Conservation (phyloP, 2,888 invertebrate genomes). For the Conistra vaccinii region DNA sequence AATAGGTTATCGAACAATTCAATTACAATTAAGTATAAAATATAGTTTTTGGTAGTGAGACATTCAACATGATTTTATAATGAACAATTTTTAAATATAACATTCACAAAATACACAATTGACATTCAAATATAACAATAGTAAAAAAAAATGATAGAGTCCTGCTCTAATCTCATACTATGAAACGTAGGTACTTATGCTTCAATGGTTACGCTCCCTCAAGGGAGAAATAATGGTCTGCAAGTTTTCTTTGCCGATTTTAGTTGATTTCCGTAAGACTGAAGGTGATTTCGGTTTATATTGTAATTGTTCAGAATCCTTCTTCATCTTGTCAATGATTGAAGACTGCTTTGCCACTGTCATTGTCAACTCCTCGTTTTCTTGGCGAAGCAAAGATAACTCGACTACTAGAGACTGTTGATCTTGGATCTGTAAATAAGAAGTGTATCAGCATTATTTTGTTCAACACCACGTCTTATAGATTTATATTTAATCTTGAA, state of each 20-base stretch:
- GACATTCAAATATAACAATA: conserved; percentile 31
- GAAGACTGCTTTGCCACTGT: conserved; percentile 86
- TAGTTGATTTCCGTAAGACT: conserved; percentile 80
- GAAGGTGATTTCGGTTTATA: conserved; percentile 85
- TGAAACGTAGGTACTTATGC: conserved; percentile 11
- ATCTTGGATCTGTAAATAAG: conserved; percentile 84
- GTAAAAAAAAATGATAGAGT: conserved; percentile 1
- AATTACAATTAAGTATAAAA: conserved; percentile 37
- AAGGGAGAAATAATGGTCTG: conserved; percentile 85
- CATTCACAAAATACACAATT: conserved; percentile 49
- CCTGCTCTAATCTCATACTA: conserved; percentile 9
- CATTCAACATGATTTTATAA: conserved; percentile 57
- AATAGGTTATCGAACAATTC: conserved; percentile 48
- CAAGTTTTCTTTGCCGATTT: conserved; percentile 87
- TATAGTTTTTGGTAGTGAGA: conserved; percentile 52
- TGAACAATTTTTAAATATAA: conserved; percentile 58
- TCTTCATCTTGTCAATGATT: conserved; percentile 85
- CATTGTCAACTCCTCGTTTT: conserved; percentile 87
- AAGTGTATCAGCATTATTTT: conserved; percentile 26
- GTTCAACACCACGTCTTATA: background rate
- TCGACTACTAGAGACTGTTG: conserved; percentile 88
- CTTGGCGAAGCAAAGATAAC: conserved; percentile 86
- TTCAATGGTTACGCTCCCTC: conserved; percentile 83
- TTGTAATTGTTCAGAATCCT: conserved; percentile 81
- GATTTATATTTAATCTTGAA: background rate